These are phyloP conservation scores for Galeruca laticollis DNA, from an alignment of 2,888 invertebrate species.

Conservation along the genomic window DNA sequence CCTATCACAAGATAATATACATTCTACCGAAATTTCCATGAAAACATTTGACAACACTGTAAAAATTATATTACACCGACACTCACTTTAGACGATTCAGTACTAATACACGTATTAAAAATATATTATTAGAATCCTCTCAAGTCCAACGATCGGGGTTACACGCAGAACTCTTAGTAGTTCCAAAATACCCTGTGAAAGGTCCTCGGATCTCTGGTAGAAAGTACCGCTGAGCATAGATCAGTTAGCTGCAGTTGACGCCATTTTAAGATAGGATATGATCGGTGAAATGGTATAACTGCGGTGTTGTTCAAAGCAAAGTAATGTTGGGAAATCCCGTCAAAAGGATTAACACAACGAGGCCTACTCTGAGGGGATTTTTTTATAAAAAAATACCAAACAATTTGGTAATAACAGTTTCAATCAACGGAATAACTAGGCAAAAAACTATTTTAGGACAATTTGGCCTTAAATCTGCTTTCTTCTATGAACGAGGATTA, in stretches of 20 bases:
- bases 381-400: conserved; percentile 48
- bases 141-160: conserved; percentile 65
- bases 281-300: conserved; percentile 56
- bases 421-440: no score
- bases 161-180: conserved; percentile 65
- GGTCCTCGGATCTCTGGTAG: conserved; percentile 70
- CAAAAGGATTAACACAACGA: conserved; percentile 60
- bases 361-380: conserved; percentile 62
- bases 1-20: no score
- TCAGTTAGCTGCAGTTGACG: conserved; percentile 63
- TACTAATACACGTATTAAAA: conserved; percentile 41
- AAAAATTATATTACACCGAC: conserved; percentile 28
- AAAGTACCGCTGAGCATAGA: conserved; percentile 66
- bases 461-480: no score
- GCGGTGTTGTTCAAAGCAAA: conserved; percentile 63
- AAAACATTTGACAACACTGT: background rate
- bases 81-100: conserved; percentile 22
- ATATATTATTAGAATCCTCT: conserved; percentile 54
- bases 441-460: no score
- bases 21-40: background rate
- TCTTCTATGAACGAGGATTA: no score
- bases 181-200: conserved; percentile 66
- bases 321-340: conserved; percentile 56
- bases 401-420: no score
- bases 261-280: conserved; percentile 56